These are phyloP conservation scores for Drosophila barbarae DNA, from an alignment of 2,888 invertebrate genomes.

Conservation along the genomic window DNA sequence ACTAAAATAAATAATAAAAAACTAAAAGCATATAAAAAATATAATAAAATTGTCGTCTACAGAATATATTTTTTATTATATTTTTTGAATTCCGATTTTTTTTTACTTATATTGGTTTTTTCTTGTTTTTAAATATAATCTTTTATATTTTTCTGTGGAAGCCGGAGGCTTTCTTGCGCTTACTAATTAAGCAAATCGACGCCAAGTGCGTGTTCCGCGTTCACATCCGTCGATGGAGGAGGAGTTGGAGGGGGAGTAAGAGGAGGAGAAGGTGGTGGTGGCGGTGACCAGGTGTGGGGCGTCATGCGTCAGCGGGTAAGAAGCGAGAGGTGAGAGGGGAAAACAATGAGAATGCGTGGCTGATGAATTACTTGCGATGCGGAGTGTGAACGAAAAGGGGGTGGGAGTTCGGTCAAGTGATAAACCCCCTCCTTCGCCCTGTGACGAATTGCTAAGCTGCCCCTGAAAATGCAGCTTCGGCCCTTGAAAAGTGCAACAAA, in stretches of 20 bases:
- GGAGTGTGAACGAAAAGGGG: constrained; percentile 34
- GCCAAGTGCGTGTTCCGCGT: constrained; percentile 54
- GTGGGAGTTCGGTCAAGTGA: constrained; percentile 59
- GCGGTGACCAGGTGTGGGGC: constrained; percentile 29
- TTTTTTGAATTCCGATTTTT: no score
- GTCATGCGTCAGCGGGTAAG: constrained; percentile 65
- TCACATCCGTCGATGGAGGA: constrained; percentile 32
- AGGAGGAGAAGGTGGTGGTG: not conserved
- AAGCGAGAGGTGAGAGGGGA: constrained; percentile 4
- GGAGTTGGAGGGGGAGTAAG: not conserved
- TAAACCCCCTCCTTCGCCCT: not conserved
- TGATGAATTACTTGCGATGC: constrained; percentile 62
- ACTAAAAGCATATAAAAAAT: no score
- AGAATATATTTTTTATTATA: no score
- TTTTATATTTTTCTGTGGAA: not conserved
- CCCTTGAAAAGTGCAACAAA: constrained; percentile 29
- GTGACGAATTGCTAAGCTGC: constrained; percentile 65
- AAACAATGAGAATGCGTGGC: constrained; percentile 68
- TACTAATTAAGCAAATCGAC: constrained; percentile 66
- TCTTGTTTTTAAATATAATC: not conserved
- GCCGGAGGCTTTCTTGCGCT: constrained; percentile 19
- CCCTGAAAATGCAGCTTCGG: constrained; percentile 62
- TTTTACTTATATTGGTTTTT: not conserved
- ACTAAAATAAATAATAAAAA: no score
- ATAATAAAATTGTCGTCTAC: no score